Evolutionary conservation across 2,888 invertebrate species (phyloP), one percentile per base, ranked within the genome.

Genomic region (Ptychoptera albimana): DNA sequence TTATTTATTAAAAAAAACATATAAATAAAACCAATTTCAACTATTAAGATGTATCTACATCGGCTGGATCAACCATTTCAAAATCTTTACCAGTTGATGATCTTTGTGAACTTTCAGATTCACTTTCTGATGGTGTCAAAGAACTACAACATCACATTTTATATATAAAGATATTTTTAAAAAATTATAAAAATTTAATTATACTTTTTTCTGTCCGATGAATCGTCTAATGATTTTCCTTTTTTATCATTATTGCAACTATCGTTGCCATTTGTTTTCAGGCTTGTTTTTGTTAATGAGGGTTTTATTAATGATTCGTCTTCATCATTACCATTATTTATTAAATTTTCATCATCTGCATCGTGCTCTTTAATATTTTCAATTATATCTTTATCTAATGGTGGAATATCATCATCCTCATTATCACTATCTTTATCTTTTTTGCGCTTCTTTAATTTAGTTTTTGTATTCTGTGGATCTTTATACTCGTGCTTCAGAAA

Each of bases 81-180:
- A 88, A 88, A 69, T 89, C 88, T 55, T 82, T 77, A 52, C 83
- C 87, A 1, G 83, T 83, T 51, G 83, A 83, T 11, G 84, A 84
- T 45, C 83, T 75, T 57, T 81, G 80, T 53, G 83, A 83, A 56
- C 77, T 75, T 60, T 83, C 84, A 2, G 83, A 82, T 55, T 88
- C 88, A 11, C 85, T 85, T 58, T 85, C 87, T 0, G 84, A 84
- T 48, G 69, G 55, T 38, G 58, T 58, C 36, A 44, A 23, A 8
- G 39, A 39, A 34, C 42, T 42, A 15, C 7, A 42, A 35, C 15
- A 11, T 7, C 13, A 9, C 13, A 40, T 31, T 8, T 13, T 12
- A 10, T 13, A 37, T 12, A 13, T 13, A 15, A 13, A 37, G 7
- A 35, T 9, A 13, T 8, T 35, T 35, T 35, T 2, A n/a, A 10